Evolutionary conservation across 2,113 vertebrate genomes (phyloP).

Genomic region (Sisor rabdophorus): DNA sequence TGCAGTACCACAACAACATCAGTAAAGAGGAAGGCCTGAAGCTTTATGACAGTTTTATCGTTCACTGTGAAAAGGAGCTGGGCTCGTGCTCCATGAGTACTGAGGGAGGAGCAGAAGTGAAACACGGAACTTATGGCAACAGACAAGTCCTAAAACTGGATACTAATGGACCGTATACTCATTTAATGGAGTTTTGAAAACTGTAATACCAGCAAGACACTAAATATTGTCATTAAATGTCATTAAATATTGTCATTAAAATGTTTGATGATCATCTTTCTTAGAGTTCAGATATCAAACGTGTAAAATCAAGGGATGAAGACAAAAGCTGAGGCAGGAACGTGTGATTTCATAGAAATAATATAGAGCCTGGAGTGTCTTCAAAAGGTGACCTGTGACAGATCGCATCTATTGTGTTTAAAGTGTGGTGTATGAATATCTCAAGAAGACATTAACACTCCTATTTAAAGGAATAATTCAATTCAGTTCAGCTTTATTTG

Average conservation of each 20-base stretch:
- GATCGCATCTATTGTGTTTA: too few relatives aligned
- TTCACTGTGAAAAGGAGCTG: constrained; percentile 78
- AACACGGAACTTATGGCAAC: constrained; percentile 87
- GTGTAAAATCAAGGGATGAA: too few relatives aligned
- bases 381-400: too few relatives aligned
- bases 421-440: too few relatives aligned
- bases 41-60: constrained; percentile 80
- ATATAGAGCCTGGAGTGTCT: not conserved
- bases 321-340: too few relatives aligned
- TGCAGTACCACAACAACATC: constrained; percentile 93
- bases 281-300: too few relatives aligned
- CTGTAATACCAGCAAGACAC: not conserved
- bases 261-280: not conserved
- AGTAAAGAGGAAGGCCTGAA: constrained; percentile 81
- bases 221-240: too few relatives aligned
- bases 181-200: constrained; percentile 85
- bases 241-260: not conserved
- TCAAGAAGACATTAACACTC: too few relatives aligned
- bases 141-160: constrained; percentile 87
- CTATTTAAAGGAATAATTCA: too few relatives aligned
- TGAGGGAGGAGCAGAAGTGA: constrained; percentile 65
- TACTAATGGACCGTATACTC: constrained; percentile 92
- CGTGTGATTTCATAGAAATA: not conserved
- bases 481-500: too few relatives aligned
- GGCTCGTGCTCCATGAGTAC: constrained; percentile 61